These are phyloP conservation scores for Drosophila tripunctata DNA, from an alignment of 2,888 invertebrate species.

Conservation along the genomic window DNA sequence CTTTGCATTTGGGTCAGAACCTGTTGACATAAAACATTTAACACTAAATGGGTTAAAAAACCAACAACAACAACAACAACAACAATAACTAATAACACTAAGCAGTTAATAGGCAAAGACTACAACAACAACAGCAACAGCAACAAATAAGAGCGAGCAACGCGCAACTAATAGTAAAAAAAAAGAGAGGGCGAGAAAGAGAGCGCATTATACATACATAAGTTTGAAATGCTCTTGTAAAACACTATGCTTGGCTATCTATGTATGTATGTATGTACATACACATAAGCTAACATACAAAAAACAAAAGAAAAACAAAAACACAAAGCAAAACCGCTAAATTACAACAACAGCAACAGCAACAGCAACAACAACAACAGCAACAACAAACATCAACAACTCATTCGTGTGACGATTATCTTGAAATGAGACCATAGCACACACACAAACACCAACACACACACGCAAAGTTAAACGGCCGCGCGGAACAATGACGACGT, in stretches of 20 bases:
- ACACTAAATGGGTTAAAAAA: constrained; percentile 62
- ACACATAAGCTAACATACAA: constrained; percentile 21
- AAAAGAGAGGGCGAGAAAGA: constrained; percentile 24
- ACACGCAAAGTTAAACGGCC: constrained; percentile 71
- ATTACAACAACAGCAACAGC: constrained; percentile 65
- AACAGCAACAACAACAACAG: constrained; percentile 54
- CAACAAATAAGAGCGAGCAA: not conserved
- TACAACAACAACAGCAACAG: constrained; percentile 42
- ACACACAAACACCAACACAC: constrained; percentile 35
- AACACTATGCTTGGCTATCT: constrained; percentile 8
- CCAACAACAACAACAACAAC: constrained; percentile 16
- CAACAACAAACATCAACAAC: constrained; percentile 50
- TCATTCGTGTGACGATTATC: constrained; percentile 76
- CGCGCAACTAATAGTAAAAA: not conserved
- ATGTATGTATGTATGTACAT: constrained; percentile 5
- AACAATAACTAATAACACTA: constrained; percentile 62
- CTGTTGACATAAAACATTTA: constrained; percentile 68
- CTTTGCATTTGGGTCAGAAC: constrained; percentile 72
- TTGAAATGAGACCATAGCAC: constrained; percentile 76
- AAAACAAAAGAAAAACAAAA: constrained; percentile 13
- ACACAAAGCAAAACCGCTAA: constrained; percentile 68
- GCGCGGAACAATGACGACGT: constrained; percentile 73
- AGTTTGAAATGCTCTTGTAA: constrained; percentile 35
- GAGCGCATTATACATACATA: constrained; percentile 17
- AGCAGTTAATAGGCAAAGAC: constrained; percentile 48